Conservation (phyloP, 1,140 invertebrate species). For the Cylas formicarius region DNA sequence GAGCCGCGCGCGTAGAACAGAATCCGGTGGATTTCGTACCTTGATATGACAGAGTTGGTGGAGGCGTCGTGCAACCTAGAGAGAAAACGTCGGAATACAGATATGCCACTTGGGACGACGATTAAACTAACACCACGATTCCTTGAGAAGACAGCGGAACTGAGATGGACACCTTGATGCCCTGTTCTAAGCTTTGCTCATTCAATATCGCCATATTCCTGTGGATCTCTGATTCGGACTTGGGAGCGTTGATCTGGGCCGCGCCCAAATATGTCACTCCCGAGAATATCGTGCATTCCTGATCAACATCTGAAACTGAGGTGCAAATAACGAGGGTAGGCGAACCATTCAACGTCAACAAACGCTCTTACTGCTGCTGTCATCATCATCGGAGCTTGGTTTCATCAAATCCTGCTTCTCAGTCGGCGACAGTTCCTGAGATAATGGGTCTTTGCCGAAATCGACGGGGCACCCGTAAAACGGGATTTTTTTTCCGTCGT, state of each 20-base stretch:
- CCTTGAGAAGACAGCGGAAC: constrained; percentile 86
- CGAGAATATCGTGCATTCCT: constrained; percentile 86
- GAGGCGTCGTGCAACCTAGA: constrained; percentile 80
- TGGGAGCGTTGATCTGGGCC: constrained; percentile 85
- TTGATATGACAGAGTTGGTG: constrained; percentile 75
- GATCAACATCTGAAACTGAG: constrained; percentile 65
- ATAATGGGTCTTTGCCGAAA: constrained; percentile 39
- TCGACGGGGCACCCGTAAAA: constrained; percentile 43
- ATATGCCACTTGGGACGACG: too few species aligned
- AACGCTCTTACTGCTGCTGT: constrained; percentile 41
- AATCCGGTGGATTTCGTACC: constrained; percentile 88
- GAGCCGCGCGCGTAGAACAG: constrained; percentile 90
- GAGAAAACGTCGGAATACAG: too few species aligned
- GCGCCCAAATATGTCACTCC: constrained; percentile 92
- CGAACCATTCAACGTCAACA: too few species aligned
- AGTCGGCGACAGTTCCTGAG: constrained; percentile 44
- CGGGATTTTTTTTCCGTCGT: constrained; percentile 34
- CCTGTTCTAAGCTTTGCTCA: constrained; percentile 63
- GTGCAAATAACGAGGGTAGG: constrained; percentile 8
- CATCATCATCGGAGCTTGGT: constrained; percentile 45
- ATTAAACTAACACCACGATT: constrained; percentile 70
- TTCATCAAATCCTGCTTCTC: constrained; percentile 73
- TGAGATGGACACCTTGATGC: constrained; percentile 82
- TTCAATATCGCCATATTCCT: constrained; percentile 88
- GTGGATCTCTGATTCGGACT: constrained; percentile 92